Conservation (phyloP, 2,113 vertebrate genomes). For the Prietella phreatophila region DNA sequence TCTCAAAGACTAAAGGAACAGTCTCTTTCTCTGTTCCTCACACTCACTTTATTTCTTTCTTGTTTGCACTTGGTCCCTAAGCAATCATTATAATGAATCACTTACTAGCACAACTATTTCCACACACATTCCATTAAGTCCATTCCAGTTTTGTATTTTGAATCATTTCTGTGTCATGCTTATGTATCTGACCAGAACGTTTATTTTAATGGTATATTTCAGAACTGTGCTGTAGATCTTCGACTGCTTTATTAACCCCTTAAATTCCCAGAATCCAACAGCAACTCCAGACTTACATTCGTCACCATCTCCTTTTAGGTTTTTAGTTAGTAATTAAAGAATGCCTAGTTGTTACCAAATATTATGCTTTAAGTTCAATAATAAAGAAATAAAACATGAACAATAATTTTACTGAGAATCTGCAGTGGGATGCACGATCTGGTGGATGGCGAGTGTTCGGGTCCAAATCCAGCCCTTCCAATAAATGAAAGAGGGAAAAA, state of each 20-base stretch:
- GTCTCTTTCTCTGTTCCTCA: neutral
- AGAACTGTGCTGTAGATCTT: neutral
- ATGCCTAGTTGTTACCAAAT: neutral
- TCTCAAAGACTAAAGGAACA: slow-evolving; percentile 25
- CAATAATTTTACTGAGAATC: too few relatives aligned
- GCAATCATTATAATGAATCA: slow-evolving; percentile 5
- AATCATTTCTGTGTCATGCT: slow-evolving; percentile 3
- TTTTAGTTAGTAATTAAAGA: neutral
- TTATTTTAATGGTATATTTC: neutral
- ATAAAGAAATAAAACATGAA: neutral
- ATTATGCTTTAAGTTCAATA: neutral
- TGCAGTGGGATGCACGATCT: too few relatives aligned
- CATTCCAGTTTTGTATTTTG: slow-evolving; percentile 7
- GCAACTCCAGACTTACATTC: neutral
- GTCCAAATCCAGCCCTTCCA: too few relatives aligned
- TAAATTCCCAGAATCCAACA: neutral
- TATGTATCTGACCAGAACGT: neutral
- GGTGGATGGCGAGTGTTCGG: too few relatives aligned
- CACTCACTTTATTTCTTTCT: slow-evolving; percentile 2
- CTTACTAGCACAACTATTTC: slow-evolving; percentile 4
- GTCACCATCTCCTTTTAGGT: neutral
- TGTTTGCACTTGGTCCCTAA: slow-evolving; percentile 6
- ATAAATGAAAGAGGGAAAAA: too few relatives aligned
- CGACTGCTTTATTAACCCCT: neutral
- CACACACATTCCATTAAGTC: slow-evolving; percentile 10